Evolutionary conservation across 2,113 vertebrate species (phyloP), one percentile per base, ranked within the genome.

Genomic region (Nothobranchius kuhntae): DNA sequence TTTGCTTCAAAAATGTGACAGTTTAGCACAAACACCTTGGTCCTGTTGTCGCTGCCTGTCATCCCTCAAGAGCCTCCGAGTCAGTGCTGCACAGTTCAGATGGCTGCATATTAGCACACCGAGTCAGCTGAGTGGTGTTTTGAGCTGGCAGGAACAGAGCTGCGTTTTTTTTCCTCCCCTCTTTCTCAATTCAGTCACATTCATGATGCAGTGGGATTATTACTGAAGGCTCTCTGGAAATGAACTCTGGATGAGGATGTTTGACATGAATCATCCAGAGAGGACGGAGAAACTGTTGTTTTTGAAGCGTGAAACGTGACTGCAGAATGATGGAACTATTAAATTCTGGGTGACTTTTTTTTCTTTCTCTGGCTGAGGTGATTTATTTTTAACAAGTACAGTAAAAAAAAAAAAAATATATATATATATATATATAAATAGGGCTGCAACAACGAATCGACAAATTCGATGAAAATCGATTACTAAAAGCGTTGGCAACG

Each of bases 181-280:
- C 38, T 9, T 9, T 44, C 11, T 55, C 53, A 61, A 77, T 73
- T 82, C 71, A 86, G 56, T 24, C 53, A 8, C 54, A 66, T 77
- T 75, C 76, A 36, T 45, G 38, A 69, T 86, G 72, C 45, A 68
- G 13, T 35, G 56, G 42, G 48, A 53, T 59, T 77, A 73, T 46
- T 52, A 61, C 61, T 65, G 67, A 83, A 81, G 78, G 72, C 83
- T 72, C 52, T 70, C 36, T 2, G 76, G 65, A 77, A 87, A 86
- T 86, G 75, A 81, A 80, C 76, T 75, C 77, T 83, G 82, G 75
- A 84, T 78, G 75, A 80, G 80, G 66, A 75, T 81, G 74, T 76
- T 78, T 75, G 73, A 74, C 68, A 78, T 46, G 78, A 84, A 80
- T 89, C 77, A 84, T 71, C 66, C 74, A 48, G 80, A 77, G 83